Percentiles rank a stretch among this genome's conserved stretches.
Conservation (phyloP, 1,140 invertebrate species). For the Drosophila subobscura region DNA sequence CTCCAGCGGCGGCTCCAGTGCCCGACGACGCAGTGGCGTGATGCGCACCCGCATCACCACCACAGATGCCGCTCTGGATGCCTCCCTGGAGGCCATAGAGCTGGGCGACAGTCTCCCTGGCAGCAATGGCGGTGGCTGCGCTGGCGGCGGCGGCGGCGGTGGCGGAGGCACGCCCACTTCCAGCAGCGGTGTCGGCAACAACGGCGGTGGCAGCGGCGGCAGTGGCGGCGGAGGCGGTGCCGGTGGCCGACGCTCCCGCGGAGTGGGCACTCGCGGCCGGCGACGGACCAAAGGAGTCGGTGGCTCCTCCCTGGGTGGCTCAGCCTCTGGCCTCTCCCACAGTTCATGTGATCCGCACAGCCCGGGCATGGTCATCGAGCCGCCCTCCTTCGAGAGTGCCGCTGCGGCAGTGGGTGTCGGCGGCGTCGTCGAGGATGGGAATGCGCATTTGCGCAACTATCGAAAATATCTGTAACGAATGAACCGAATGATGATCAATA, state of each 20-base stretch:
- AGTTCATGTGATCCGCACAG: conserved; percentile 69
- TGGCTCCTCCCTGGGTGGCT: conserved; percentile 13
- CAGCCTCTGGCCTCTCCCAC: conserved; percentile 20
- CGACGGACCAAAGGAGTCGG: conserved; percentile 60
- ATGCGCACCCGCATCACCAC: conserved; percentile 63
- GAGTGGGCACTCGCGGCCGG: conserved; percentile 69
- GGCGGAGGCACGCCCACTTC: conserved; percentile 28
- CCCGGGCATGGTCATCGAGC: conserved; percentile 69
- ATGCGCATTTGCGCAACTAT: conserved; percentile 80
- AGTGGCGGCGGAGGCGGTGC: conserved; percentile 14
- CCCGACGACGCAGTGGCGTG: conserved; percentile 55
- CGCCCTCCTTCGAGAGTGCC: conserved; percentile 81
- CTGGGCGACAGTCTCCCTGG: conserved; percentile 49
- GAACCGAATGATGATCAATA: too few species aligned
- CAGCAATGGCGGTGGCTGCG: conserved; percentile 32
- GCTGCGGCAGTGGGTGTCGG: conserved; percentile 73
- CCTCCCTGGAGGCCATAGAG: conserved; percentile 74
- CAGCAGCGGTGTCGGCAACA: conserved; percentile 6
- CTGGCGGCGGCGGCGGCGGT: background rate
- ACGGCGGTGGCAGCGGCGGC: conserved; percentile 1
- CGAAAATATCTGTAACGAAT: conserved; percentile 82
- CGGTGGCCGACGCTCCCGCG: conserved; percentile 55
- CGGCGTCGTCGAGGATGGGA: conserved; percentile 65
- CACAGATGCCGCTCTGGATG: conserved; percentile 66
- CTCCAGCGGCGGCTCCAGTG: conserved; percentile 35